Conservation (phyloP, 2,888 invertebrate species). For the Drosophila mettleri region DNA sequence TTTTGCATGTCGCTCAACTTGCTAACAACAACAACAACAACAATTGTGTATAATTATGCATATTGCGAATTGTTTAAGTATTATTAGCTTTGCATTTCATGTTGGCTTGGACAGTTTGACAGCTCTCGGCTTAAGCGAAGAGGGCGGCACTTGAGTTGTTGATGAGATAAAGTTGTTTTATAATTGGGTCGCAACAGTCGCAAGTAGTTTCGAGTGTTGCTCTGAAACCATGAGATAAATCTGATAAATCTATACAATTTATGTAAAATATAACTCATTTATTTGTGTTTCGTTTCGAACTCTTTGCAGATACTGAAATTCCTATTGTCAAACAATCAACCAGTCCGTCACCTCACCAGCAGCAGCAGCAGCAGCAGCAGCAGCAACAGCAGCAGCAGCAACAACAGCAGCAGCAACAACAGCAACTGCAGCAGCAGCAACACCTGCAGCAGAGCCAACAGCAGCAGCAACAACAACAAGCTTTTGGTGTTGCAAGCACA, state of each 20-base stretch:
- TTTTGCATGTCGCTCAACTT: constrained; percentile 63
- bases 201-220: constrained; percentile 23
- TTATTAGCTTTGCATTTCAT: constrained; percentile 63
- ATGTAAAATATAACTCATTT: constrained; percentile 10
- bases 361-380: constrained; percentile 75
- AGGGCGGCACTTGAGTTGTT: constrained; percentile 34
- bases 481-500: constrained; percentile 77
- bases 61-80: constrained; percentile 62
- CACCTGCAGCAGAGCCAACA: no score
- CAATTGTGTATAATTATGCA: constrained; percentile 61
- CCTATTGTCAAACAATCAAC: constrained; percentile 85
- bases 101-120: constrained; percentile 65
- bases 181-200: constrained; percentile 55
- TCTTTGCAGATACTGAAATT: constrained; percentile 85
- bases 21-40: constrained; percentile 32
- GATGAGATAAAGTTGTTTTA: constrained; percentile 46
- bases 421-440: constrained; percentile 26
- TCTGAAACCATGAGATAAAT: constrained; percentile 21
- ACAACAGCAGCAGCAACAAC: constrained; percentile 76
- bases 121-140: constrained; percentile 52
- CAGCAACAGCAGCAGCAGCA: constrained; percentile 74
- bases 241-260: neutral
- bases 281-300: constrained; percentile 2
- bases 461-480: constrained; percentile 67
- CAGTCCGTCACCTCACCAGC: constrained; percentile 84